A percentile compares a stretch with the other conserved stretches of the same genome.
Evolutionary conservation across 2,113 vertebrate genomes (phyloP).

Genomic region (Hydrochoerus hydrochaeris): DNA sequence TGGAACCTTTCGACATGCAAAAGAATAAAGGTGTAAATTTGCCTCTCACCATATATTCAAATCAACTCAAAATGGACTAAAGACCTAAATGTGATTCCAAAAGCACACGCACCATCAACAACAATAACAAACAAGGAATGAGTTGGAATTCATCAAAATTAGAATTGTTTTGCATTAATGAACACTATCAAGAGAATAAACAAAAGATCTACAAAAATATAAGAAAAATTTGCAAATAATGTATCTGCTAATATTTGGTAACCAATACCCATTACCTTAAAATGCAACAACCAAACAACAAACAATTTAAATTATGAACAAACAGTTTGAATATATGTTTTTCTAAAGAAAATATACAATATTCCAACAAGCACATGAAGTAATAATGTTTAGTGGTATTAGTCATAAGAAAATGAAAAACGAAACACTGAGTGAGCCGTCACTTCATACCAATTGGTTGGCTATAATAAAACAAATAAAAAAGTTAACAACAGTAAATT

Average conservation of each 20-base stretch:
- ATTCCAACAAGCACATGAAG: neutral
- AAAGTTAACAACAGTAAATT: neutral
- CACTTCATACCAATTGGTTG: neutral
- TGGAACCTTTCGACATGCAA: neutral
- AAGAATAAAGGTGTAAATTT: neutral
- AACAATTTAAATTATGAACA: neutral
- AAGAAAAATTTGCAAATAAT: conserved; percentile 23
- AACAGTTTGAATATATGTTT: neutral
- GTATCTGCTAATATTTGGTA: neutral
- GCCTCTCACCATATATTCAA: neutral
- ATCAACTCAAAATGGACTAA: neutral
- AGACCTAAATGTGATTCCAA: neutral
- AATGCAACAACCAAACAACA: neutral
- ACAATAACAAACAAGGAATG: neutral
- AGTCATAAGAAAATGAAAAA: neutral
- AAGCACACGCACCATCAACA: neutral
- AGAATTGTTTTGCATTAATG: neutral
- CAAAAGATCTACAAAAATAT: neutral
- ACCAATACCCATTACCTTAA: neutral
- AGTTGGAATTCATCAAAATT: neutral
- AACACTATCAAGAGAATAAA: neutral
- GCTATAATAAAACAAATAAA: neutral
- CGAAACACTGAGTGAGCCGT: neutral
- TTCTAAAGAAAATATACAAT: neutral
- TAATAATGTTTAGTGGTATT: neutral